These are phyloP conservation scores for Rafetus swinhoei DNA, from an alignment of 2,113 vertebrate genomes.

Conservation along the genomic window DNA sequence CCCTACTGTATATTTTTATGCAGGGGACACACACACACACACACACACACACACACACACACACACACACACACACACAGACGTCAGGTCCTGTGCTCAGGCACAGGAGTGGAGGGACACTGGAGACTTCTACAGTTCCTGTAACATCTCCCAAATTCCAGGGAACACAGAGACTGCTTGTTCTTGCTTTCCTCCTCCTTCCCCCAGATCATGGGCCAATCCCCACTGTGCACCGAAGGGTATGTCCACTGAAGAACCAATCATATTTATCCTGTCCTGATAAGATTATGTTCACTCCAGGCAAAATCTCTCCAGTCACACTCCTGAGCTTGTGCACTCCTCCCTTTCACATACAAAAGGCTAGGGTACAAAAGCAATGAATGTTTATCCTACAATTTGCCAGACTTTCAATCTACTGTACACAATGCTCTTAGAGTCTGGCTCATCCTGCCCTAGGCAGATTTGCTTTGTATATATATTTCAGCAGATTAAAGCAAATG, in stretches of 20 bases:
- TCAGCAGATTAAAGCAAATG: not conserved
- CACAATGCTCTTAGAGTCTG: not conserved
- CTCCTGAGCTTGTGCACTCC: not conserved
- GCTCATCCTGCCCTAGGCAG: not conserved
- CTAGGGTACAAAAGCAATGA: not conserved
- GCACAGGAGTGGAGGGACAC: not conserved
- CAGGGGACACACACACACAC: no score
- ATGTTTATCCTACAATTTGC: not conserved
- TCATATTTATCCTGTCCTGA: not conserved
- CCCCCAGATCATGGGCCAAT: not conserved
- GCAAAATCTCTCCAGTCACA: not conserved
- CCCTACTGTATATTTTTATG: not conserved
- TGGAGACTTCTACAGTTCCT: not conserved
- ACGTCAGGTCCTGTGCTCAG: not conserved
- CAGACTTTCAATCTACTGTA: not conserved
- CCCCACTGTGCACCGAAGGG: not conserved
- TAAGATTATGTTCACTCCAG: not conserved
- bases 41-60: not conserved
- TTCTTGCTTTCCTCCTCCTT: not conserved
- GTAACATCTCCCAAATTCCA: not conserved
- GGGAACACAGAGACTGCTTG: not conserved
- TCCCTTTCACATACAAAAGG: not conserved
- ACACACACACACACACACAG: not conserved
- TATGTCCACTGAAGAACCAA: not conserved
- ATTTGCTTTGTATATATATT: not conserved